phyloP scores from a whole-genome alignment of 2,113 vertebrate genomes.

The Uropsilus gracilis region DNA sequence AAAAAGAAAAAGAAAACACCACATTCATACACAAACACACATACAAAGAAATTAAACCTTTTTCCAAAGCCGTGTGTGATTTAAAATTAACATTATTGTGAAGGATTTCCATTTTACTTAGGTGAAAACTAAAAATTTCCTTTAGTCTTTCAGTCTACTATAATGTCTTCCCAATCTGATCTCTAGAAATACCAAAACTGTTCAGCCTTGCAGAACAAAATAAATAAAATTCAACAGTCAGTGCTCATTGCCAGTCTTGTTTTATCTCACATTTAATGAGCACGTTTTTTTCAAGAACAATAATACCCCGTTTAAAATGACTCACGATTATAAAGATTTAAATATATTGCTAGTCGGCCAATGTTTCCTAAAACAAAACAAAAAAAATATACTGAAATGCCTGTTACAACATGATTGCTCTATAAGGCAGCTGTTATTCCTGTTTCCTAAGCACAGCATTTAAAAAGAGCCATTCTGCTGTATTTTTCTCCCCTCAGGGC shows the following conservation, averaged over 20 bases:
- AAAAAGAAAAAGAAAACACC: neutral
- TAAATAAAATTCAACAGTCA: slow-evolving; percentile 48
- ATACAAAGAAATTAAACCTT: neutral
- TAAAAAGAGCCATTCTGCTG: slow-evolving; percentile 13
- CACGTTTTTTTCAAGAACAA: slow-evolving; percentile 26
- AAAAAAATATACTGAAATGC: slow-evolving; percentile 34
- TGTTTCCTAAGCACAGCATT: neutral
- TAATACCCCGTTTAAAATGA: slow-evolving; percentile 35
- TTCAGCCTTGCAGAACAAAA: slow-evolving; percentile 28
- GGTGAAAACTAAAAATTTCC: slow-evolving; percentile 18
- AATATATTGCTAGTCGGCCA: slow-evolving; percentile 44
- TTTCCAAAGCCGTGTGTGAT: neutral
- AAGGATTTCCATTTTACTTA: neutral
- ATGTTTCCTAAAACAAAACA: slow-evolving; percentile 47
- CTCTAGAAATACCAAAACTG: neutral
- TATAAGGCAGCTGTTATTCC: slow-evolving; percentile 22
- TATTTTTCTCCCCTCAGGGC: neutral
- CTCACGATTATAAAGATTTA: slow-evolving; percentile 58
- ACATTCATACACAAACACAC: neutral
- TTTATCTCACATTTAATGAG: slow-evolving; percentile 56
- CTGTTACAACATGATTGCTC: slow-evolving; percentile 21
- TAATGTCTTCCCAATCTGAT: neutral
- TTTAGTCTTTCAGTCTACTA: neutral
- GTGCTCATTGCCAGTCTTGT: neutral
- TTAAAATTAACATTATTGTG: neutral